Conservation (phyloP, 2,797 vertebrate species). For the Phrynocephalus forsythii region DNA sequence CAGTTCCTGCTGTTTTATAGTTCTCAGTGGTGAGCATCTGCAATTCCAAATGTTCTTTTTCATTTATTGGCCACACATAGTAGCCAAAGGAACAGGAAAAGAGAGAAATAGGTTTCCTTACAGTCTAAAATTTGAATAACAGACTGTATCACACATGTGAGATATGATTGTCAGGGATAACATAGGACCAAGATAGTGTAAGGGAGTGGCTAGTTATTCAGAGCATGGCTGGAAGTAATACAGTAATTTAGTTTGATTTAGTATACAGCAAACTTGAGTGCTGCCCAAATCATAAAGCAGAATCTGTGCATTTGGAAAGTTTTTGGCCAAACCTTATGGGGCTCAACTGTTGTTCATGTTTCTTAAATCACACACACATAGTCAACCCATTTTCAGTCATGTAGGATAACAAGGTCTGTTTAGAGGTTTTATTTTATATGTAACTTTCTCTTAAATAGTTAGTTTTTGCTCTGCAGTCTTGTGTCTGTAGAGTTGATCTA, state of each 20-base stretch:
- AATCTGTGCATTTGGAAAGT: background rate
- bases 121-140: background rate
- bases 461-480: background rate
- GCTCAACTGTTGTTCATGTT: background rate
- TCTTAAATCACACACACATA: background rate
- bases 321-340: background rate
- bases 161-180: background rate
- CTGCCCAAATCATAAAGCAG: background rate
- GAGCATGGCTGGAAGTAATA: too few species aligned
- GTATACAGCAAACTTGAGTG: background rate
- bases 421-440: background rate
- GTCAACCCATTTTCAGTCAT: background rate
- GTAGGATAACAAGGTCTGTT: background rate
- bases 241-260: too few species aligned
- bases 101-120: background rate
- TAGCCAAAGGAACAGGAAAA: background rate
- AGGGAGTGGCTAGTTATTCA: background rate
- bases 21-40: background rate
- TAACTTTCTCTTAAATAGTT: background rate
- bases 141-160: background rate
- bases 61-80: too few species aligned
- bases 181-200: background rate
- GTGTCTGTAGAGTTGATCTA: background rate
- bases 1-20: background rate
- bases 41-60: background rate